Conservation (phyloP, 2,113 vertebrate species). For the Rhynchopsitta pachyrhyncha region DNA sequence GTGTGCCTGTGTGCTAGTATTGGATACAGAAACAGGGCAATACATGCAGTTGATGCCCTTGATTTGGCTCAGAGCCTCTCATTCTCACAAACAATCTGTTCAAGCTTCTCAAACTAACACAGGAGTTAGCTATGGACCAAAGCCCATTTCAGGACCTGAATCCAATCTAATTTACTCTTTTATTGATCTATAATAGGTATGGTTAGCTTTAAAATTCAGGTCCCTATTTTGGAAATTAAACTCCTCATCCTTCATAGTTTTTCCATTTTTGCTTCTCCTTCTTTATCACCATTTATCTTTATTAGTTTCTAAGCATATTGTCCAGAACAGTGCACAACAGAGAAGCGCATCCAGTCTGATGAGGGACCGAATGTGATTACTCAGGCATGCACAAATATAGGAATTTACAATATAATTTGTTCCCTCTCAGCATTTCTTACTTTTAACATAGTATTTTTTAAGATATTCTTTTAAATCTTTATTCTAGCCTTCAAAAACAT, state of each 20-base stretch:
- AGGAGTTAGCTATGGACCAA: not conserved
- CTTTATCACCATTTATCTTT: conserved; percentile 25
- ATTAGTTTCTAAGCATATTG: not conserved
- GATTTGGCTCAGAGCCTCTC: not conserved
- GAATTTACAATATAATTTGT: not conserved
- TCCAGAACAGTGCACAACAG: not conserved
- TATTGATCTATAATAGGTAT: conserved; percentile 6
- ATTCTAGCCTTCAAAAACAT: not conserved
- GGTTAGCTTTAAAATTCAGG: conserved; percentile 1
- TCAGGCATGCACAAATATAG: not conserved
- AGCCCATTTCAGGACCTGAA: not conserved
- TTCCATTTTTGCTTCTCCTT: not conserved
- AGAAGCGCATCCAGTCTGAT: not conserved
- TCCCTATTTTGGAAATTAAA: not conserved
- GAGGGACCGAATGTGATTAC: fast-evolving
- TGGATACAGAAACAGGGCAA: not conserved
- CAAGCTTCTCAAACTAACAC: not conserved
- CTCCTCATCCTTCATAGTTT: conserved; percentile 30
- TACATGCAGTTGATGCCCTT: fast-evolving
- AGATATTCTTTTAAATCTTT: not conserved
- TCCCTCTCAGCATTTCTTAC: not conserved
- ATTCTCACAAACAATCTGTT: not conserved
- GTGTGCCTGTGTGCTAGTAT: fast-evolving
- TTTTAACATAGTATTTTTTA: not conserved
- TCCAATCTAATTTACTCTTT: conserved; percentile 10